These are phyloP conservation scores for Zaprionus lachaisei DNA, from an alignment of 1,140 invertebrate genomes.

Conservation along the genomic window DNA sequence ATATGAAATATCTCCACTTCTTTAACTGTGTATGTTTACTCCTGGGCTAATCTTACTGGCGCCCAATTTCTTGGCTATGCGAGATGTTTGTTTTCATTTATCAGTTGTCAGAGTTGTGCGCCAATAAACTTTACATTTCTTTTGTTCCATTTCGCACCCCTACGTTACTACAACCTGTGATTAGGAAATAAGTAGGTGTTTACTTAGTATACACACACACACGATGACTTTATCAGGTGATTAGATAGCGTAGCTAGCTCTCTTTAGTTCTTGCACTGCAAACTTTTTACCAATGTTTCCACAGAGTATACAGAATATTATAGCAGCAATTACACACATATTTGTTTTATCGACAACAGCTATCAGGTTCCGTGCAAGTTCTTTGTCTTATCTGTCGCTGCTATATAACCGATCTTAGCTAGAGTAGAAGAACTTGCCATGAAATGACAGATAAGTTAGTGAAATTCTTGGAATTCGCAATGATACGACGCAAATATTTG, in stretches of 20 bases:
- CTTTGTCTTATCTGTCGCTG: conserved; percentile 55
- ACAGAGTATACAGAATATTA: conserved; percentile 45
- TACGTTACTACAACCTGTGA: conserved; percentile 28
- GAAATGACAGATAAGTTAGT: conserved; percentile 31
- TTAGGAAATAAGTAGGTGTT: conserved; percentile 50
- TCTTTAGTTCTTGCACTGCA: conserved; percentile 24
- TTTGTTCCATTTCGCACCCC: background rate
- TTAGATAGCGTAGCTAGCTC: conserved; percentile 58
- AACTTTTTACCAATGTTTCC: conserved; percentile 20
- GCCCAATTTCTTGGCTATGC: conserved; percentile 16
- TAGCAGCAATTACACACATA: conserved; percentile 67
- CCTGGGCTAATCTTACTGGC: conserved; percentile 19
- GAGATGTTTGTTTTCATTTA: conserved; percentile 38
- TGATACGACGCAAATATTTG: conserved; percentile 9
- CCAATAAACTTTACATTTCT: conserved; percentile 23
- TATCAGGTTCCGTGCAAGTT: conserved; percentile 28
- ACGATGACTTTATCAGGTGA: conserved; percentile 28
- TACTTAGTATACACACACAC: conserved; percentile 11
- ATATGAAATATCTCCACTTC: background rate
- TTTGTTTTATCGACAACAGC: conserved; percentile 60
- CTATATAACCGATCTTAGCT: conserved; percentile 35
- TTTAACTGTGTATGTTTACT: conserved; percentile 14
- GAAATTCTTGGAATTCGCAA: conserved; percentile 31
- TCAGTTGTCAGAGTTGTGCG: conserved; percentile 32
- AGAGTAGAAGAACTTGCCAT: conserved; percentile 38